Evolutionary conservation across 2,888 invertebrate genomes (phyloP).

Genomic region (Eudemis profundana): DNA sequence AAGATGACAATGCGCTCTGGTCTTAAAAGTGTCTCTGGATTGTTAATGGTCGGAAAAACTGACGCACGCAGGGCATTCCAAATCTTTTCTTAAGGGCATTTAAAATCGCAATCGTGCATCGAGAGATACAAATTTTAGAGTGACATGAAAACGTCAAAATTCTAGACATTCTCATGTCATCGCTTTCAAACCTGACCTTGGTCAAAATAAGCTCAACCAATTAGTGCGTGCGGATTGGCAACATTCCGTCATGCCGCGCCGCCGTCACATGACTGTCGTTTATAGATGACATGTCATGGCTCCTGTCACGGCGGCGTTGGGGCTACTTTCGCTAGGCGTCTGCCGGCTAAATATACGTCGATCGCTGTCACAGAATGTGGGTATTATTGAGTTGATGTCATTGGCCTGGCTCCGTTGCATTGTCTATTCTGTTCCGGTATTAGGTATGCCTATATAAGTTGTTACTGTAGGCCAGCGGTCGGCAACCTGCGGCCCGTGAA

Average conservation of each 20-base stretch:
- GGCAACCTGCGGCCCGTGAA: too few relatives aligned
- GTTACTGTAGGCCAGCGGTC: too few relatives aligned
- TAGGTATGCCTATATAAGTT: too few relatives aligned
- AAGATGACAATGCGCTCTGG: too few relatives aligned
- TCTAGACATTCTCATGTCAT: background rate
- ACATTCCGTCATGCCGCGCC: constrained; percentile 18
- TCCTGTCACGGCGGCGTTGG: background rate
- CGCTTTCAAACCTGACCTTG: background rate
- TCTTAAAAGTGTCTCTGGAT: too few relatives aligned
- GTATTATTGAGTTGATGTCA: constrained; percentile 18
- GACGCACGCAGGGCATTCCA: too few relatives aligned
- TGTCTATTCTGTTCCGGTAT: too few relatives aligned
- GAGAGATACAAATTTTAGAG: too few relatives aligned
- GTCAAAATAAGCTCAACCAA: background rate
- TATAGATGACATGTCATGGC: too few relatives aligned
- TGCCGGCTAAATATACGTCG: constrained; percentile 6
- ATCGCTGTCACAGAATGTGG: constrained; percentile 8
- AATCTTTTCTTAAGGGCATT: too few relatives aligned
- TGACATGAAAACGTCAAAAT: background rate
- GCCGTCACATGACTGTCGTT: constrained; percentile 1
- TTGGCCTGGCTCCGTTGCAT: background rate
- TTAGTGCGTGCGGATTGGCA: constrained; percentile 4
- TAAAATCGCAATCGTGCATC: too few relatives aligned
- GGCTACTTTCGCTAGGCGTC: background rate
- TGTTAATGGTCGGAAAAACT: too few relatives aligned